Evolutionary conservation across 2,888 invertebrate genomes (phyloP), one percentile per base, ranked within the genome.

Genomic region (Tinea semifulvella): DNA sequence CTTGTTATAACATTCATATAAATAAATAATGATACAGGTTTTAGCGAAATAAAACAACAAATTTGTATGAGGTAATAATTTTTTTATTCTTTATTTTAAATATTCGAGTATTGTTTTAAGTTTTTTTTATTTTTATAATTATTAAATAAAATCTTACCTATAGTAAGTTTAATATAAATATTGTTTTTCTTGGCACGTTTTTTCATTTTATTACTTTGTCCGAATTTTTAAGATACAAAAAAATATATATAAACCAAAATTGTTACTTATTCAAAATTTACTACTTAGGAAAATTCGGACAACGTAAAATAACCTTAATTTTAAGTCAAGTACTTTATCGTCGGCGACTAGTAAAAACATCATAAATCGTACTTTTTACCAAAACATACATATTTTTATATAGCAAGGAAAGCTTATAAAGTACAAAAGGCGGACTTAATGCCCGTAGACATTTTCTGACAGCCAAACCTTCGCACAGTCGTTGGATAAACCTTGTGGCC

Each of bases 111-210:
- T 27, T 27, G 11, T 27, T 26, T 31, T n/a, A n/a, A n/a, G n/a
- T n/a, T n/a, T n/a, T n/a, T n/a, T n/a, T n/a, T n/a, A n/a, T 31
- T 31, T 31, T 13, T 31, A 31, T 31, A 31, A 31, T 14, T 31
- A 31, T 31, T 31, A 31, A 31, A 13, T 31, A 31, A 14, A 31
- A 14, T 31, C n/a, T n/a, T n/a, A n/a, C n/a, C n/a, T n/a, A n/a
- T n/a, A 3, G 5, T 14, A 27, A 11, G 6, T 31, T 13, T 26
- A 3, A 4, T 31, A 31, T 38, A 38, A 18, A 38, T 35, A 35
- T 17, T 38, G 2, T 17, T 38, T 38, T 38, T 10, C 38, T 38
- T 38, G 38, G 38, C 38, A 38, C 38, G 18, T 38, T 5, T 18
- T 16, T 17, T 17, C 16, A 6, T 4, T 31, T 26, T 31, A n/a